phyloP scores from a whole-genome alignment of 1,140 invertebrate genomes.

The Geopemphigus sp. region DNA sequence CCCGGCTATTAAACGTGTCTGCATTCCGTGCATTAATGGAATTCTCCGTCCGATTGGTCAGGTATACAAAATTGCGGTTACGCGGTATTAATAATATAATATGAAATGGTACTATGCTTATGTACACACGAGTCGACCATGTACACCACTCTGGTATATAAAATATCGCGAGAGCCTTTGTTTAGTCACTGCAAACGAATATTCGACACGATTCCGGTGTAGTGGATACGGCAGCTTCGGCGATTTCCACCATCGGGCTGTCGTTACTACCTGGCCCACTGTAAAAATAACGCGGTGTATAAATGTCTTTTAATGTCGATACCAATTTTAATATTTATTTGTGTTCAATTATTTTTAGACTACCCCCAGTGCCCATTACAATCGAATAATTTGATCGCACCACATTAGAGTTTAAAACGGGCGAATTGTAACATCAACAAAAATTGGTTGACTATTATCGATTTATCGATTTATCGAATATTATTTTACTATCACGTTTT shows the following conservation, averaged over 20 bases:
- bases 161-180: not conserved
- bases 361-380: no score
- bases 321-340: no score
- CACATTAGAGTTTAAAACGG: no score
- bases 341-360: no score
- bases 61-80: conserved; percentile 4
- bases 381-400: no score
- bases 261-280: not conserved
- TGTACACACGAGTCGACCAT: not conserved
- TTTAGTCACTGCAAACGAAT: conserved; percentile 4
- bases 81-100: no score
- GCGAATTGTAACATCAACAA: no score
- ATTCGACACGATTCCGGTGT: conserved; percentile 12
- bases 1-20: conserved; percentile 29
- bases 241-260: not conserved
- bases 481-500: no score
- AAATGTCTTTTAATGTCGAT: no score
- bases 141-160: not conserved
- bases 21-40: conserved; percentile 32
- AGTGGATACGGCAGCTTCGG: not conserved
- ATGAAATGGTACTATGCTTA: not conserved
- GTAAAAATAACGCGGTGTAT: not conserved
- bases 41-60: conserved; percentile 17
- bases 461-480: no score
- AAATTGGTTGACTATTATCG: no score